phyloP scores from a whole-genome alignment of 2,113 vertebrate species.

The Periophthalmus modestus region DNA sequence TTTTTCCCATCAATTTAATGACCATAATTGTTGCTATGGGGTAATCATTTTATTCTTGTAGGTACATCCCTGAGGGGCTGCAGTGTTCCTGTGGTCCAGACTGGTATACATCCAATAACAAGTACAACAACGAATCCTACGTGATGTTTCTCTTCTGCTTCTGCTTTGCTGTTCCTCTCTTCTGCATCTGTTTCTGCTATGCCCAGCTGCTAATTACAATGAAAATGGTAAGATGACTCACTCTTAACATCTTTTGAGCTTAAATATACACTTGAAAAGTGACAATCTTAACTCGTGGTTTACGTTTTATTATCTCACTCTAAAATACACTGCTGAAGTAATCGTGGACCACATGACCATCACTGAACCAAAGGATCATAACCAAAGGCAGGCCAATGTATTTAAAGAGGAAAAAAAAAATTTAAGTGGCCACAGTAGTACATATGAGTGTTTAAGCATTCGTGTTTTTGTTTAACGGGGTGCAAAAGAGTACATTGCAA shows the following conservation, averaged over 20 bases:
- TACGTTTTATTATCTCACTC: too few relatives aligned
- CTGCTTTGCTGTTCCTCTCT: slow-evolving; percentile 75
- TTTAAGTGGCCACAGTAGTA: too few relatives aligned
- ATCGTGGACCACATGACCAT: too few relatives aligned
- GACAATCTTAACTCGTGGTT: too few relatives aligned
- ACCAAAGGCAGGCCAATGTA: too few relatives aligned
- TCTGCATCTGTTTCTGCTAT: slow-evolving; percentile 74
- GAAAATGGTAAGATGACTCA: slow-evolving; percentile 65
- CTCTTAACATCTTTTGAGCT: background rate
- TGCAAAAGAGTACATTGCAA: too few relatives aligned
- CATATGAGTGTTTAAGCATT: too few relatives aligned
- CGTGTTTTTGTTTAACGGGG: too few relatives aligned
- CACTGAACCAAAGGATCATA: too few relatives aligned
- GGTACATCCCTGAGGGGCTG: slow-evolving; percentile 79
- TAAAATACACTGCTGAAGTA: too few relatives aligned
- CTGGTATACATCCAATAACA: slow-evolving; percentile 79
- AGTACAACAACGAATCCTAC: slow-evolving; percentile 80
- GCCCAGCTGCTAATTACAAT: slow-evolving; percentile 73
- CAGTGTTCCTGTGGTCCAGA: slow-evolving; percentile 80
- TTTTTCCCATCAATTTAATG: background rate
- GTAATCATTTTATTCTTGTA: slow-evolving; percentile 26
- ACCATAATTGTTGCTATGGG: background rate
- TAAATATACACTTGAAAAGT: background rate
- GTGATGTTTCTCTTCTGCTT: slow-evolving; percentile 79
- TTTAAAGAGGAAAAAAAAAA: too few relatives aligned